Evolutionary conservation across 1,140 invertebrate species (phyloP).

Genomic region (Daktulosphaira vitifoliae): DNA sequence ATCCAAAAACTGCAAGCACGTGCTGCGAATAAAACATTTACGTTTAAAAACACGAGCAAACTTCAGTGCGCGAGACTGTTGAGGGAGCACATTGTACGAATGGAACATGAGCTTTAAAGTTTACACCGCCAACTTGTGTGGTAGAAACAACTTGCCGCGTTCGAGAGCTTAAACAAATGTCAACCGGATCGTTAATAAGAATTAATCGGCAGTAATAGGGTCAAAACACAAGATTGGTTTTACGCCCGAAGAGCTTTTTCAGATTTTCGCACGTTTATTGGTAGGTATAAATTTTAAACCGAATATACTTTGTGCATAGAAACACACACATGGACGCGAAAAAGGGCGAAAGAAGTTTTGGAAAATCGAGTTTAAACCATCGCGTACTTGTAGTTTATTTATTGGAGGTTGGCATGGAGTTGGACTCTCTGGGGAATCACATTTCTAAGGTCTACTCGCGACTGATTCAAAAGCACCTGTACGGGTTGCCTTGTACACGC

Average conservation of each 20-base stretch:
- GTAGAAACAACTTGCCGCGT: too few relatives aligned
- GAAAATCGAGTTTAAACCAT: conserved; percentile 28
- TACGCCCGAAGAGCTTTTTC: conserved; percentile 24
- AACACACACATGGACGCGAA: too few relatives aligned
- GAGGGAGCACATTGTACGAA: neutral
- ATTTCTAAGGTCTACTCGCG: neutral
- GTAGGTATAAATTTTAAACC: conserved; percentile 17
- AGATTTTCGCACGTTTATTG: conserved; percentile 1
- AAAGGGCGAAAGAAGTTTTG: neutral
- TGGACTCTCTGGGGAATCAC: neutral
- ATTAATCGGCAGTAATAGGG: conserved; percentile 14
- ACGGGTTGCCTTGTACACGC: neutral
- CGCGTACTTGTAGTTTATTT: conserved; percentile 16
- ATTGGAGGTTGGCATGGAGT: conserved; percentile 7
- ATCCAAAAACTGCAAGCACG: conserved; percentile 10
- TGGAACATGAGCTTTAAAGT: conserved; percentile 11
- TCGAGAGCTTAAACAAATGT: conserved; percentile 2
- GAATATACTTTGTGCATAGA: too few relatives aligned
- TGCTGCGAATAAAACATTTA: conserved; percentile 22
- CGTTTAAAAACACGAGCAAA: neutral
- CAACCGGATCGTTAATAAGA: conserved; percentile 16
- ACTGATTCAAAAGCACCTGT: conserved; percentile 30
- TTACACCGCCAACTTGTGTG: neutral
- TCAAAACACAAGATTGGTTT: conserved; percentile 16
- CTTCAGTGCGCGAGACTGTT: neutral